Conservation (phyloP, 2,888 invertebrate species). For the Eueremaeus valkanovi region DNA sequence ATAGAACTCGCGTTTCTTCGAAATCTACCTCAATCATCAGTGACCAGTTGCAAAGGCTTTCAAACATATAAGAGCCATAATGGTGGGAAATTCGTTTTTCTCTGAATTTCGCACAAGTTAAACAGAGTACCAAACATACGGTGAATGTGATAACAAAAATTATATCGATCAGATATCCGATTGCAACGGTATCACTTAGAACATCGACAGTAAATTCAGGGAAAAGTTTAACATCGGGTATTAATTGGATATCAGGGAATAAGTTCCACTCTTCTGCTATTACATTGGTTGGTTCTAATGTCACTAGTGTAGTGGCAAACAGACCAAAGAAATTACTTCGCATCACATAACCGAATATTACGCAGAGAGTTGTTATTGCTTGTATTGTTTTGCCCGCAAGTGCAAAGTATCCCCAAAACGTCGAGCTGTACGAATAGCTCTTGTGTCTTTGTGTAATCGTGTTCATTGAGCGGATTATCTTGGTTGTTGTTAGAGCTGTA, state of each 20-base stretch:
- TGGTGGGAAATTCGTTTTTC: background rate
- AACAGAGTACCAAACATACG: background rate
- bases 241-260: background rate
- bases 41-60: background rate
- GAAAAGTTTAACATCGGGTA: background rate
- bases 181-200: background rate
- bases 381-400: background rate
- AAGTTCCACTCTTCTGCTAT: background rate
- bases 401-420: background rate
- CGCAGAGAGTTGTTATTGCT: background rate
- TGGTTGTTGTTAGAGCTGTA: background rate
- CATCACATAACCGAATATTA: background rate
- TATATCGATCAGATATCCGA: background rate
- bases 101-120: background rate
- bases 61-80: background rate
- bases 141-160: background rate
- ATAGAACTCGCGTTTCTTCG: background rate
- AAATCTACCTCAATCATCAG: background rate
- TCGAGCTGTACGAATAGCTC: background rate
- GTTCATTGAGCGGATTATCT: background rate
- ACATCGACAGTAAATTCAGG: background rate
- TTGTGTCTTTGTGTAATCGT: background rate
- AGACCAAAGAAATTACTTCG: background rate
- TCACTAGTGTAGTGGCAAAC: background rate
- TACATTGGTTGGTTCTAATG: background rate